These are phyloP conservation scores for Ditula angustiorana DNA, from an alignment of 2,888 invertebrate species.

Conservation along the genomic window DNA sequence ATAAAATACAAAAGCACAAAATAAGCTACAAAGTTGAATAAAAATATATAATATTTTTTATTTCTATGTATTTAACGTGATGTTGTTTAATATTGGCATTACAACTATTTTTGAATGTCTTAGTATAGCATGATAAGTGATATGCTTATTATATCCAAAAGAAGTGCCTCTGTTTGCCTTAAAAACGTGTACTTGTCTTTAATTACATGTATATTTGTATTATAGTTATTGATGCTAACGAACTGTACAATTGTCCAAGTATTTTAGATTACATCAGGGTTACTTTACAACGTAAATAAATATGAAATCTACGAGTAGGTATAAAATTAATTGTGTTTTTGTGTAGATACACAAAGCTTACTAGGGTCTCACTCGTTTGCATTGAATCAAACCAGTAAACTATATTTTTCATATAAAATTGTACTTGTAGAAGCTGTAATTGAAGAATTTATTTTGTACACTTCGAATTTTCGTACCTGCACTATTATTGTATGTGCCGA, in stretches of 20 bases:
- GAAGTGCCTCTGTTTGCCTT: constrained; percentile 79
- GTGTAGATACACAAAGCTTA: too few relatives aligned
- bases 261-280: constrained; percentile 30
- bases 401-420: background rate
- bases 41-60: constrained; percentile 44
- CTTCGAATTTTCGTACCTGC: too few relatives aligned
- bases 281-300: constrained; percentile 13
- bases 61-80: constrained; percentile 36
- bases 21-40: constrained; percentile 72
- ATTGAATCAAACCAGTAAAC: background rate
- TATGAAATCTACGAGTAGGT: constrained; percentile 18
- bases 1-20: constrained; percentile 73
- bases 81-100: constrained; percentile 35
- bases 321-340: too few relatives aligned
- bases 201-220: constrained; percentile 50
- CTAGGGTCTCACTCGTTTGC: background rate
- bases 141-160: constrained; percentile 59
- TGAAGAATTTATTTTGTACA: too few relatives aligned
- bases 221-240: constrained; percentile 45
- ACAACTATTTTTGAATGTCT: constrained; percentile 30
- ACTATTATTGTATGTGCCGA: too few relatives aligned
- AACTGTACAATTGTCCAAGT: constrained; percentile 34
- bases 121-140: constrained; percentile 22
- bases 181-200: constrained; percentile 55
- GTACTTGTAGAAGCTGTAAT: background rate